Conservation (phyloP, 2,888 invertebrate genomes). For the Drosophila formosana region DNA sequence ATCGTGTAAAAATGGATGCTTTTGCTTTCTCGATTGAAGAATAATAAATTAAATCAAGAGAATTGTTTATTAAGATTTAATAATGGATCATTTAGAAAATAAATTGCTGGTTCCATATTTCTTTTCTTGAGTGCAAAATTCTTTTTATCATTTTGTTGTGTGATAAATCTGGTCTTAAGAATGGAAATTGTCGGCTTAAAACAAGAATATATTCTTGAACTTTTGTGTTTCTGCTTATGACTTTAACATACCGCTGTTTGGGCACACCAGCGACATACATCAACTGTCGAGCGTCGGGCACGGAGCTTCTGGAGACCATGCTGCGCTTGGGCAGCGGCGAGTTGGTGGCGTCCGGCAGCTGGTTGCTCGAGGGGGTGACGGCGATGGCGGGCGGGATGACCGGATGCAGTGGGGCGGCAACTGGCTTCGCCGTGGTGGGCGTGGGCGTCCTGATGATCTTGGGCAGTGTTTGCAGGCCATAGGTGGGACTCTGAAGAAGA, state of each 20-base stretch:
- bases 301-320: constrained; percentile 52
- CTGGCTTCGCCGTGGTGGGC: constrained; percentile 59
- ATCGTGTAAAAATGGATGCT: too few species aligned
- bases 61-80: too few species aligned
- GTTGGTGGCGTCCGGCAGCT: constrained; percentile 34
- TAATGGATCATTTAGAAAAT: too few species aligned
- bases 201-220: too few species aligned
- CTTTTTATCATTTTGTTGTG: too few species aligned
- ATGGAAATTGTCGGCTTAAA: too few species aligned
- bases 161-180: too few species aligned
- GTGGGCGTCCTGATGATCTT: constrained; percentile 73
- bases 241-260: constrained; percentile 64
- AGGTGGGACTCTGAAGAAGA: constrained; percentile 77
- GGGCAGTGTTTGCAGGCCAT: constrained; percentile 72
- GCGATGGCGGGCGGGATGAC: constrained; percentile 86
- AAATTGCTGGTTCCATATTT: too few species aligned
- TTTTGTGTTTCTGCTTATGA: too few species aligned
- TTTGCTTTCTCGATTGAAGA: too few species aligned
- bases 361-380: constrained; percentile 86
- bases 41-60: too few species aligned
- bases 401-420: constrained; percentile 49
- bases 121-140: too few species aligned
- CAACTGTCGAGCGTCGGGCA: constrained; percentile 66
- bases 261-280: constrained; percentile 60
- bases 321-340: constrained; percentile 66